Evolutionary conservation across 2,113 vertebrate genomes (phyloP), one percentile per base, ranked within the genome.

Genomic region (Hypomesus transpacificus): DNA sequence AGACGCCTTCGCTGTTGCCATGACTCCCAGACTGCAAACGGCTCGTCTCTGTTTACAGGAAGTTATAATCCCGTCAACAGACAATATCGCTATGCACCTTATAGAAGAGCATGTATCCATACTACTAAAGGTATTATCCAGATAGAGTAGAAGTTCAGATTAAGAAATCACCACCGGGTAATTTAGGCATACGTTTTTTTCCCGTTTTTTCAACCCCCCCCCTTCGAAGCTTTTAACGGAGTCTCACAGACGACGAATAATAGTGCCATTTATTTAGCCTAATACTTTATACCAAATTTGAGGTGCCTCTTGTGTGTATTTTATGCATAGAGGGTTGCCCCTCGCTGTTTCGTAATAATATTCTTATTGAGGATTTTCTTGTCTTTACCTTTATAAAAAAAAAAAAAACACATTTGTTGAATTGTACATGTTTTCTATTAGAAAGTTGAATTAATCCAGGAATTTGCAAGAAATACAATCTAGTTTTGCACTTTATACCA

Each of bases 391-490:
- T 91, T 91, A 68, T 89, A 90, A 79, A 77, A 62, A 80, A 62
- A 77, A 75, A 77, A 75, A 76, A 66, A 82, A 86, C 77, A 74
- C 79, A 71, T 82, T 87, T 88, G 88, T 80, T 89, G 83, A 90
- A 91, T 85, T 89, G 86, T 88, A 85, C 90, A 91, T 76, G 89
- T 92, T 92, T 91, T 90, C 90, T 90, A 84, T 85, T 80, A 77
- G 4, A 78, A 77, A 89, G 89, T 88, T 86, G 82, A 75, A 86
- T 80, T 81, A 84, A 87, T 87, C 89, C 91, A 91, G 90, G 90
- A 90, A 90, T 84, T 92, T 92, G 90, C 91, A 91, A 77, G 77
- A 74, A 91, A 91, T 90, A 90, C 91, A 92, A 91, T 92, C 90
- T 89, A 89, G 84, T 91, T 90, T 91, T 90, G 91, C 91, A 91